Percentiles rank a stretch among this genome's conserved stretches.
Evolutionary conservation across 2,888 invertebrate genomes (phyloP).

Genomic region (Eilema caniola): DNA sequence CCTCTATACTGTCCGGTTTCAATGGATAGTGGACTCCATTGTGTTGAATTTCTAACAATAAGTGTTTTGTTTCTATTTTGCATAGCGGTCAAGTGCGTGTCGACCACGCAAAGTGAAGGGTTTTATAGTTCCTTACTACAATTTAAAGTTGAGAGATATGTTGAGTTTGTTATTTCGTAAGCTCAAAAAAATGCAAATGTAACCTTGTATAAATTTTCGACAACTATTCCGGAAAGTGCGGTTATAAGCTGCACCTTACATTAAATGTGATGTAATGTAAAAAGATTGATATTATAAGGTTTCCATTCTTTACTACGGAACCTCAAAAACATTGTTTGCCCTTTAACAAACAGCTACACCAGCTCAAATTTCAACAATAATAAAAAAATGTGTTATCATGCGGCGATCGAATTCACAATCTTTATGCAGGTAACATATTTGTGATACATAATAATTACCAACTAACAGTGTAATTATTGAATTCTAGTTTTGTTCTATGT

Average conservation of each 20-base stretch:
- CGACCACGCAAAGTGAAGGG: not conserved
- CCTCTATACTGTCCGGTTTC: slow-evolving; percentile 4
- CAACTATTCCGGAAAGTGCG: too few relatives aligned
- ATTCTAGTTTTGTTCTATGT: too few relatives aligned
- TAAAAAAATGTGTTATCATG: not conserved
- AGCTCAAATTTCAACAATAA: not conserved
- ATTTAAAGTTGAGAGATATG: not conserved
- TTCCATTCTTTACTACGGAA: too few relatives aligned
- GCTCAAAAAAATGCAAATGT: not conserved
- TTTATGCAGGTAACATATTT: not conserved
- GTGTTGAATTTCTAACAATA: not conserved
- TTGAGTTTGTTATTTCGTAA: not conserved
- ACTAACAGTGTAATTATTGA: too few relatives aligned
- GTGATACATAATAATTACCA: too few relatives aligned
- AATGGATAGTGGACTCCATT: not conserved
- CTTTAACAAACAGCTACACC: too few relatives aligned
- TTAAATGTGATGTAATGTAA: too few relatives aligned
- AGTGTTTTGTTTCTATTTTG: not conserved
- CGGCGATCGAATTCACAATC: not conserved
- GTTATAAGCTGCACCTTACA: too few relatives aligned
- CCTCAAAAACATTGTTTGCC: too few relatives aligned
- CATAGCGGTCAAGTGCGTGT: not conserved
- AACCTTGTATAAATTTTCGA: too few relatives aligned
- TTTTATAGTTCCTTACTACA: not conserved
- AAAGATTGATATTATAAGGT: too few relatives aligned